Base-by-base conservation (phyloP, 2,113 vertebrate species). In the Epinephelus moara region DNA sequence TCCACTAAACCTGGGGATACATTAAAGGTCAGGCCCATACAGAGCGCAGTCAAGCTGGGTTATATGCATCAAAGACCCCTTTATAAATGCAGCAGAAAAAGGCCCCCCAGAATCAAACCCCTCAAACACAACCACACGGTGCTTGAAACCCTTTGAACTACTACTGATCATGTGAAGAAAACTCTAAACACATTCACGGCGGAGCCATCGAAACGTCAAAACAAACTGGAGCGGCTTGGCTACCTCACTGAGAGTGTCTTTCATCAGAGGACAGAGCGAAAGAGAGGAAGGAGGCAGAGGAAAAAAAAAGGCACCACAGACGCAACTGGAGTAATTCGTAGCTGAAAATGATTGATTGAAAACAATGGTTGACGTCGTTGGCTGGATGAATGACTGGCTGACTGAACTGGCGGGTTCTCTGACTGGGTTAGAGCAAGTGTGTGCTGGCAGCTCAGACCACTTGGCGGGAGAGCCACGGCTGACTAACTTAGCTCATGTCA, bases 311-410 rank as follows among this genome's bases (percentile, higher is more conserved):
- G n/a, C 50, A 50, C 63, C 60, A 55, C 68, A 62, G 57, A 81
- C 47, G 57, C 49, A 83, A 74, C 52, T 62, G 60, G 52, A 68
- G 78, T 75, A 75, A 76, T 61, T 77, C 57, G 50, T 66, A 84
- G 71, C 74, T 88, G 74, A 83, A 79, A 70, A 69, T 25, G 82
- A 90, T 57, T 79, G 88, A 88, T 81, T 82, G 57, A 86, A 89
- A 88, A 81, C 86, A 85, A 79, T 63, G 61, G 86, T 56, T 81
- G 75, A 84, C 52, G 42, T 80, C 62, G 21, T 42, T 74, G 45
- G 85, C 75, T 83, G 74, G 50, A 66, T 70, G 55, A 75, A 42
- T 45, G 74, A 81, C 59, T 75, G 83, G 81, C 85, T 89, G 82
- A 59, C 62, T 84, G 62, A 80, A 60, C 73, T 78, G 78, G 75